phyloP scores from a whole-genome alignment of 2,113 vertebrate genomes.

The Hemichromis elongatus region DNA sequence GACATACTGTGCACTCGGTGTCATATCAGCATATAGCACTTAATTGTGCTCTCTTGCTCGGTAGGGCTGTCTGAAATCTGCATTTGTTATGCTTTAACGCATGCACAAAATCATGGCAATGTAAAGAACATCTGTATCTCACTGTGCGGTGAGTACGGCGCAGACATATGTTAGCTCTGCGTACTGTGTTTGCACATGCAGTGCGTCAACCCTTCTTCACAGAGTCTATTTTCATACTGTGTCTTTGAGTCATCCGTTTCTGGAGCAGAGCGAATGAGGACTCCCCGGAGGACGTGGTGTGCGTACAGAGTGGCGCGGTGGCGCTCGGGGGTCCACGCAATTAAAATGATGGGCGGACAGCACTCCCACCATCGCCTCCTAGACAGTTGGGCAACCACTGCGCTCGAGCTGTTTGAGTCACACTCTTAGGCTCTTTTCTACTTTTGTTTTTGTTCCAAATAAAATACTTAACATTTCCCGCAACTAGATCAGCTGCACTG shows the following conservation, averaged over 20 bases:
- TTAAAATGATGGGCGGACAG: conserved; percentile 81
- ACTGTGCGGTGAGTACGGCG: conserved; percentile 17
- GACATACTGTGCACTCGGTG: not conserved
- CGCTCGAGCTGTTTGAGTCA: conserved; percentile 17
- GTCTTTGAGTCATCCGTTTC: conserved; percentile 73
- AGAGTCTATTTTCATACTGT: conserved; percentile 69
- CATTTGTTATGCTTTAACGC: not conserved
- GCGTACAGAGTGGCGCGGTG: conserved; percentile 48
- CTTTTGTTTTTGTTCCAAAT: conserved; percentile 31
- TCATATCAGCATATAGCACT: not conserved
- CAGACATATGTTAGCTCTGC: conserved; percentile 24
- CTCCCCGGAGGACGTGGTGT: conserved; percentile 67
- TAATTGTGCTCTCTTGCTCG: not conserved
- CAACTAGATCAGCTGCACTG: not conserved
- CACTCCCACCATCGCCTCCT: conserved; percentile 64
- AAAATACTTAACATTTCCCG: not conserved
- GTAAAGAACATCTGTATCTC: conserved; percentile 4
- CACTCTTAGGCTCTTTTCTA: conserved; percentile 11
- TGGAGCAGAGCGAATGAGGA: conserved; percentile 66
- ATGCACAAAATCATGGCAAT: not conserved
- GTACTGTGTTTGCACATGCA: conserved; percentile 45
- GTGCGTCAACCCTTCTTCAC: conserved; percentile 55
- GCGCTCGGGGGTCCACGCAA: conserved; percentile 65
- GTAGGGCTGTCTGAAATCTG: not conserved
- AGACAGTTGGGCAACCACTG: conserved; percentile 45